These are phyloP conservation scores for Eupithecia exiguata DNA, from an alignment of 2,888 invertebrate genomes.

Conservation along the genomic window DNA sequence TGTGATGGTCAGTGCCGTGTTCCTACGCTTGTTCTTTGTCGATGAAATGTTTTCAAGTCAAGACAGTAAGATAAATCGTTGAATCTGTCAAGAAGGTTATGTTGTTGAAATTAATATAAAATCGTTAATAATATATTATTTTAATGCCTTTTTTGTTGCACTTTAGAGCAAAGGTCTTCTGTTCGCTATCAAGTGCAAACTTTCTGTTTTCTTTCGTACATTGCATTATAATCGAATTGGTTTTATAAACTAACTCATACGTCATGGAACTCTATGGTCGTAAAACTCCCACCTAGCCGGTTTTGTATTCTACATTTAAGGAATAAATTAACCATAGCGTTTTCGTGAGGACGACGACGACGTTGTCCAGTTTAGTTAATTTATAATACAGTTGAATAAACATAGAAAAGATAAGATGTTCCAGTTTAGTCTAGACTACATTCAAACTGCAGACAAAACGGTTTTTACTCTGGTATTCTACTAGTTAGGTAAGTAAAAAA, in stretches of 20 bases:
- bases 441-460: not conserved
- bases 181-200: too few species aligned
- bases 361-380: not conserved
- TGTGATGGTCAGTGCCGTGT: too few species aligned
- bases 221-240: not conserved
- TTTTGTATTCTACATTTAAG: not conserved
- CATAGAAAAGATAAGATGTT: not conserved
- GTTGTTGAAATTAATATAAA: too few species aligned
- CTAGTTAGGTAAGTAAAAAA: not conserved
- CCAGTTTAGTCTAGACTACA: not conserved
- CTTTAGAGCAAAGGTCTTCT: too few species aligned
- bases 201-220: too few species aligned
- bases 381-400: slow-evolving; percentile 8
- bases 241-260: not conserved
- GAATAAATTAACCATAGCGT: not conserved
- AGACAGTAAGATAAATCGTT: too few species aligned
- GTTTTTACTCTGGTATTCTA: not conserved
- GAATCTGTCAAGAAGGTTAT: too few species aligned
- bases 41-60: too few species aligned
- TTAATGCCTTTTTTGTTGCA: too few species aligned
- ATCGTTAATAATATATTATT: too few species aligned
- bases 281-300: not conserved
- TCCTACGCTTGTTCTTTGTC: too few species aligned
- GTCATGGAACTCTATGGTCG: not conserved
- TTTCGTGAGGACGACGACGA: not conserved